These are phyloP conservation scores for Acrocera orbiculus DNA, from an alignment of 2,888 invertebrate species.

Conservation along the genomic window DNA sequence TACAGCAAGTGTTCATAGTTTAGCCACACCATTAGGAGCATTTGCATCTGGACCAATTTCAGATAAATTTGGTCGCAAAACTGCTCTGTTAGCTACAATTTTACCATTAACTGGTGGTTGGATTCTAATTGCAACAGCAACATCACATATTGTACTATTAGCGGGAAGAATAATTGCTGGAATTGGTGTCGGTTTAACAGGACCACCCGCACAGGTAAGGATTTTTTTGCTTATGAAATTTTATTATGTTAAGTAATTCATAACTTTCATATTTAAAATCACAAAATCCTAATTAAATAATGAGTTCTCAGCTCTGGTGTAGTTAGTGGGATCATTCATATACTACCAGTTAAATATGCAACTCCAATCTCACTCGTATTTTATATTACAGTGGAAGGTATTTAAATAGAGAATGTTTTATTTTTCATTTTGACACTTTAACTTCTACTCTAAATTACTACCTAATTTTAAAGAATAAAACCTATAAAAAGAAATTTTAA, in stretches of 20 bases:
- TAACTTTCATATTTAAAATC: background rate
- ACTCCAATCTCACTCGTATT: too few relatives aligned
- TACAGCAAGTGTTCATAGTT: conserved; percentile 59
- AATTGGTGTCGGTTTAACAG: conserved; percentile 52
- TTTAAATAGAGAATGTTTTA: too few relatives aligned
- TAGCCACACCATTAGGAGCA: conserved; percentile 58
- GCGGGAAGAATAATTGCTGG: conserved; percentile 51
- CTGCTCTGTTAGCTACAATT: conserved; percentile 44
- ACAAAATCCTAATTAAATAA: background rate
- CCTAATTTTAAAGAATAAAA: too few relatives aligned
- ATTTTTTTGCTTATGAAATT: background rate
- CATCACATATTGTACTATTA: conserved; percentile 39
- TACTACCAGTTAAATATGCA: too few relatives aligned
- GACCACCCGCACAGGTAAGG: conserved; percentile 54
- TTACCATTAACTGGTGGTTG: conserved; percentile 51
- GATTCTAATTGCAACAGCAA: conserved; percentile 43
- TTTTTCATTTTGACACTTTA: too few relatives aligned
- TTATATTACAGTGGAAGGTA: too few relatives aligned
- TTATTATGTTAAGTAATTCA: background rate
- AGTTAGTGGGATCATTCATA: too few relatives aligned
- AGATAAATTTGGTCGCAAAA: conserved; percentile 49
- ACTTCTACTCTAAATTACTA: too few relatives aligned
- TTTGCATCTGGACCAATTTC: conserved; percentile 52
- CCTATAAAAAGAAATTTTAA: too few relatives aligned
- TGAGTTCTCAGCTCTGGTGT: too few relatives aligned